Conservation (phyloP, 2,888 invertebrate genomes). For the Pecten maximus region DNA sequence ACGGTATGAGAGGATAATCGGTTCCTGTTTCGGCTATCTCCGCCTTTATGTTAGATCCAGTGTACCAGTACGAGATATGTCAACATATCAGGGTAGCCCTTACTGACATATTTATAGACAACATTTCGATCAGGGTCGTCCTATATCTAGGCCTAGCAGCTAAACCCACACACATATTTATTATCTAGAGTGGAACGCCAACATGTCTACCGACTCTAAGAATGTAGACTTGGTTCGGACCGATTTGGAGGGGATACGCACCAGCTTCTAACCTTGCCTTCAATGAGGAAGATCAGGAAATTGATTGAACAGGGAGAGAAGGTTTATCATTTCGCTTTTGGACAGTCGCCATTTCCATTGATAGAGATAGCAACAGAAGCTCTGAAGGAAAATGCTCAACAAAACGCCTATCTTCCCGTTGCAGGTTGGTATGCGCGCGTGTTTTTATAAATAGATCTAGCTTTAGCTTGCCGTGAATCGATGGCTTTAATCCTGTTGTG, state of each 20-base stretch:
- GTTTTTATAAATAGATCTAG: conserved; percentile 7
- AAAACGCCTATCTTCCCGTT: conserved; percentile 78
- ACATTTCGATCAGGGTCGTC: neutral
- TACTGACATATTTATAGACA: too few relatives aligned
- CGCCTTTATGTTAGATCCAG: too few relatives aligned
- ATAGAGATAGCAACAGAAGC: conserved; percentile 74
- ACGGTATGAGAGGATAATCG: too few relatives aligned
- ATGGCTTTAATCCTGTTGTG: neutral
- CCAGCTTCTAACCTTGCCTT: conserved; percentile 74
- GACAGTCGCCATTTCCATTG: conserved; percentile 81
- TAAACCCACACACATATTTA: neutral
- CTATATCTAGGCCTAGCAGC: neutral
- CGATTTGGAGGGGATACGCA: conserved; percentile 67
- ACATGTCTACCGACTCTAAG: neutral
- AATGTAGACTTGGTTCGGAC: conserved; percentile 58
- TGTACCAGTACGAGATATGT: neutral
- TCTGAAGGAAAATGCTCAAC: conserved; percentile 73
- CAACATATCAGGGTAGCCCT: neutral
- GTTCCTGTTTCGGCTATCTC: too few relatives aligned
- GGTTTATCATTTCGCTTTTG: conserved; percentile 81
- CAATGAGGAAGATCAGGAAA: conserved; percentile 75
- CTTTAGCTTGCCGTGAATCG: neutral
- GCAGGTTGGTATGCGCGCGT: conserved; percentile 71
- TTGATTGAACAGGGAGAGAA: conserved; percentile 71
- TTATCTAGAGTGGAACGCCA: neutral